Conservation (phyloP, 2,888 invertebrate species). For the Resseliella maxima region DNA sequence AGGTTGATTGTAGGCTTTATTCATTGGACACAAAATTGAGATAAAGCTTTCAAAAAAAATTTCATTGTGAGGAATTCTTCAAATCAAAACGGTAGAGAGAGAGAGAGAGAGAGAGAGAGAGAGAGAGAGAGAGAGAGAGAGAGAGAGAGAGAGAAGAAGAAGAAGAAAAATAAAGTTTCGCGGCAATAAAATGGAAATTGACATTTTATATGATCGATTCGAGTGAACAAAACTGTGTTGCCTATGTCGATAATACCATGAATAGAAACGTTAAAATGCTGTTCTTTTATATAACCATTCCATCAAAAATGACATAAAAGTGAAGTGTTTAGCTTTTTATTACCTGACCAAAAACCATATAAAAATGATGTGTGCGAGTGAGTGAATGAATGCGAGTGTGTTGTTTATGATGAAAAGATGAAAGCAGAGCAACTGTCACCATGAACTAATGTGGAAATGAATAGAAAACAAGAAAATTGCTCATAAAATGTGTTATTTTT, state of each 20-base stretch:
- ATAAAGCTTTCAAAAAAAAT: too few relatives aligned
- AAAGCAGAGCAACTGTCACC: slow-evolving; percentile 29
- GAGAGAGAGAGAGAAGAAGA: too few relatives aligned
- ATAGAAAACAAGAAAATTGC: background rate
- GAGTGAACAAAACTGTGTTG: background rate
- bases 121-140: too few relatives aligned
- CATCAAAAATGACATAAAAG: background rate
- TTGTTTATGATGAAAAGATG: background rate
- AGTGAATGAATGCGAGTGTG: too few relatives aligned
- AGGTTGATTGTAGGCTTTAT: too few relatives aligned
- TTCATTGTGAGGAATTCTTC: too few relatives aligned
- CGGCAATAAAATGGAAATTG: slow-evolving; percentile 15
- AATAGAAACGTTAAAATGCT: background rate
- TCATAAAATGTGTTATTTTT: background rate
- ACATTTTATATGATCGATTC: slow-evolving; percentile 13
- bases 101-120: too few relatives aligned
- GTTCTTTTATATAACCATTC: background rate
- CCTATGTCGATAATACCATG: background rate
- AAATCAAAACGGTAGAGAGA: too few relatives aligned
- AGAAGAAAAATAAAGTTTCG: background rate
- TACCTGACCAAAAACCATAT: background rate
- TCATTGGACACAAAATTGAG: too few relatives aligned
- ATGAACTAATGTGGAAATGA: background rate
- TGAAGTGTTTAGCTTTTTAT: slow-evolving; percentile 10
- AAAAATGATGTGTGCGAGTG: background rate